A percentile compares a stretch with the other conserved stretches of the same genome.
Conservation (phyloP, 2,888 invertebrate genomes). For the Nomada ruficornis region DNA sequence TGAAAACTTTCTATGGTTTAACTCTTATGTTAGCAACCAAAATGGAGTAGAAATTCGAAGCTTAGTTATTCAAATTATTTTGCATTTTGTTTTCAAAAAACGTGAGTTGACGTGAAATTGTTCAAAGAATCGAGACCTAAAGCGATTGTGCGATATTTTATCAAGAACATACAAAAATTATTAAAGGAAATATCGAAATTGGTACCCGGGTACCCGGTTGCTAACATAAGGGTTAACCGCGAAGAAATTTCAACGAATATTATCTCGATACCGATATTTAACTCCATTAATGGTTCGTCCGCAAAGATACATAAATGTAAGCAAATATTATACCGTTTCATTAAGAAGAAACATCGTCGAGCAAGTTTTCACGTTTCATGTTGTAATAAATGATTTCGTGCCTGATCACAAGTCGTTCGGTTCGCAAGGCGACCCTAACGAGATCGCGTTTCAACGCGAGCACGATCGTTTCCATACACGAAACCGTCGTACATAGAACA, state of each 20-base stretch:
- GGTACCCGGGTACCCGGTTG: no score
- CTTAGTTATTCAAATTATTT: no score
- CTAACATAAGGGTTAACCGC: background rate
- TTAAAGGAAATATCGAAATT: no score
- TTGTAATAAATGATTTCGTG: background rate
- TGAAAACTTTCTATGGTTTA: background rate
- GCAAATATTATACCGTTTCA: background rate
- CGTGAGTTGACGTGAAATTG: no score
- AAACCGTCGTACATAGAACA: background rate
- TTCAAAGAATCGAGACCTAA: no score
- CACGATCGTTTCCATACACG: background rate
- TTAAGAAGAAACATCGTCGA: background rate
- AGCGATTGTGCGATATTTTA: no score
- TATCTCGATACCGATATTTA: background rate
- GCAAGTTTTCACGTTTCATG: conserved; percentile 4
- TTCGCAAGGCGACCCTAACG: conserved; percentile 8
- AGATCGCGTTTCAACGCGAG: conserved; percentile 12
- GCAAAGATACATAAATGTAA: no score
- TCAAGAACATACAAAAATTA: no score
- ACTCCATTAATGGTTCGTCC: background rate
- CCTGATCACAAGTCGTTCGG: conserved; percentile 5
- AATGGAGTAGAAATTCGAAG: no score
- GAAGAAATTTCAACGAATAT: background rate
- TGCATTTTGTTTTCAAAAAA: no score
- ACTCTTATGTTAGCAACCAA: no score